Evolutionary conservation across 1,140 invertebrate species (phyloP).

Genomic region (Zaprionus nigranus): DNA sequence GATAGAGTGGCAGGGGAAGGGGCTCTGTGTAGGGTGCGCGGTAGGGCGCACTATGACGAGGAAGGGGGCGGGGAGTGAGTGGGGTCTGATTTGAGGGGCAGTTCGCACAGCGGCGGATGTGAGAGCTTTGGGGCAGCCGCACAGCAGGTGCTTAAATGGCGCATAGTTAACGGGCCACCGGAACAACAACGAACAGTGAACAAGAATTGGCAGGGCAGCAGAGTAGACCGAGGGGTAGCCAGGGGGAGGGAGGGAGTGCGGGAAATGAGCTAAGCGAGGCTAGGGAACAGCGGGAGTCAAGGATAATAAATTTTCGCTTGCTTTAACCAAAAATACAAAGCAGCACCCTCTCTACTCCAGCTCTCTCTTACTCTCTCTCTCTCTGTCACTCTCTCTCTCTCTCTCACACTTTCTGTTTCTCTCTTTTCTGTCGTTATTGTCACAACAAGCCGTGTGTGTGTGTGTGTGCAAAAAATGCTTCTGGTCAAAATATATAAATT

Average conservation of each 20-base stretch:
- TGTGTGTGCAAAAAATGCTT: slow-evolving; percentile 40
- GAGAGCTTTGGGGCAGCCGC: slow-evolving; percentile 42
- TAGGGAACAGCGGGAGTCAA: slow-evolving; percentile 40
- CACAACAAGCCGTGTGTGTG: slow-evolving; percentile 37
- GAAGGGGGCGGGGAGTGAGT: background rate
- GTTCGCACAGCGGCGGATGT: slow-evolving; percentile 23
- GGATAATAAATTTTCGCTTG: slow-evolving; percentile 58
- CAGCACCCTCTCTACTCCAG: background rate
- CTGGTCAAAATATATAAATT: slow-evolving; percentile 81
- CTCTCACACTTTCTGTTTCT: background rate
- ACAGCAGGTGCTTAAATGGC: slow-evolving; percentile 68
- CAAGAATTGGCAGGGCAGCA: slow-evolving; percentile 42
- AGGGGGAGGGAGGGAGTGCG: background rate
- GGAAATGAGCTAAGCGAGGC: background rate
- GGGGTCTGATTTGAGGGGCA: slow-evolving; percentile 36
- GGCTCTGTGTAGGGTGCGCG: slow-evolving; percentile 8
- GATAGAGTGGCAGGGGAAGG: background rate
- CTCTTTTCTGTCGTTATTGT: slow-evolving; percentile 38
- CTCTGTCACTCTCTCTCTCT: background rate
- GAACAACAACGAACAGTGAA: slow-evolving; percentile 48
- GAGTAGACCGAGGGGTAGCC: background rate
- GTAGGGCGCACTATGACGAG: background rate
- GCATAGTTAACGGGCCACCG: slow-evolving; percentile 66
- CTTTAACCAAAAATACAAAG: slow-evolving; percentile 52
- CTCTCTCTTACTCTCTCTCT: background rate